These are phyloP conservation scores for Tipula vernalis DNA, from an alignment of 2,888 invertebrate genomes.

Conservation along the genomic window DNA sequence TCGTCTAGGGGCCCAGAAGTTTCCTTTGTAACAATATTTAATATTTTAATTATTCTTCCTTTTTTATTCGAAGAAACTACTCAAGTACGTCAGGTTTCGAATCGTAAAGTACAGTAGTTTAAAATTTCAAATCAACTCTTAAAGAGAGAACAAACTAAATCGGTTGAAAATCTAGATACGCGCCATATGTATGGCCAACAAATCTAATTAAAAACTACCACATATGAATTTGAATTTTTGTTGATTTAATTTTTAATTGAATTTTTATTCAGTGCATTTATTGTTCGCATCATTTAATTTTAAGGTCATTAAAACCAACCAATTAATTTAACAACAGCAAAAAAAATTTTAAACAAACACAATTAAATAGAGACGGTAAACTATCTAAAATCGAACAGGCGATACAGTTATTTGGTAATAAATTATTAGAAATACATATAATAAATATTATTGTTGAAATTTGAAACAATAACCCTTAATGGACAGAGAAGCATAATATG, in stretches of 20 bases:
- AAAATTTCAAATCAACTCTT: too few relatives aligned
- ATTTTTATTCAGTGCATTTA: neutral
- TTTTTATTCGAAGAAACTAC: too few relatives aligned
- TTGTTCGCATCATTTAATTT: neutral
- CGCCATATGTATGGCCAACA: neutral
- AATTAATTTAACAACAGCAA: neutral
- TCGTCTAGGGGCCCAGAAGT: too few relatives aligned
- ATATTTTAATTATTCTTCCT: too few relatives aligned
- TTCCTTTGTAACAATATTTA: too few relatives aligned
- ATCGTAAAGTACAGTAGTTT: too few relatives aligned
- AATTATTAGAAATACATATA: neutral
- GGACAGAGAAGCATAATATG: neutral
- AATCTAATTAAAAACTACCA: neutral
- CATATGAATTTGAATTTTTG: neutral
- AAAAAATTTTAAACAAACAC: neutral
- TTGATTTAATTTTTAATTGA: neutral
- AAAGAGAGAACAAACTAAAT: neutral
- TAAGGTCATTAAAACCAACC: neutral
- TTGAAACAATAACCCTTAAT: neutral
- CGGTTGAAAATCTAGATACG: neutral
- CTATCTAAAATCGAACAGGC: neutral
- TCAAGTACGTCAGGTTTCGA: too few relatives aligned
- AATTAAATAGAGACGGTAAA: neutral
- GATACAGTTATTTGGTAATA: neutral
- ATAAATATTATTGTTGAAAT: neutral